These are phyloP conservation scores for Triplophysa siluroides DNA, from an alignment of 2,113 vertebrate genomes.

Conservation along the genomic window DNA sequence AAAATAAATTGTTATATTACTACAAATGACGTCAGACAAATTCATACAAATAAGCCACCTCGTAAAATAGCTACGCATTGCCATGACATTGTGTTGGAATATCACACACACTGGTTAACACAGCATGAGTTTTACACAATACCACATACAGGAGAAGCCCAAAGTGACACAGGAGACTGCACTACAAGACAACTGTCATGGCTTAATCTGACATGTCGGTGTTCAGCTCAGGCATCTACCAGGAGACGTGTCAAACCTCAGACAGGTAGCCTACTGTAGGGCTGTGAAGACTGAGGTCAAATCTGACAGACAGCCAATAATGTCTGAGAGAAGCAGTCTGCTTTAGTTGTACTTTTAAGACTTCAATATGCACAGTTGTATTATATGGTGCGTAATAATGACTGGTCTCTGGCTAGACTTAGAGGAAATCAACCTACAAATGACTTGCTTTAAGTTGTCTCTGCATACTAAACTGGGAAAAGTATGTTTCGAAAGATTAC, in stretches of 20 bases:
- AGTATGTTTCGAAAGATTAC: neutral
- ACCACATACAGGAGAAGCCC: slow-evolving; percentile 26
- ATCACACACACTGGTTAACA: slow-evolving; percentile 1
- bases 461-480: neutral
- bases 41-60: too few species aligned
- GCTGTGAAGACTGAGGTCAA: slow-evolving; percentile 19
- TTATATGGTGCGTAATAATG: too few species aligned
- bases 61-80: too few species aligned
- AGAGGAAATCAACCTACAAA: too few species aligned
- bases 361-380: too few species aligned
- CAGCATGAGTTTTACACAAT: neutral
- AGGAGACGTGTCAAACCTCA: slow-evolving; percentile 7
- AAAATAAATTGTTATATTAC: too few species aligned
- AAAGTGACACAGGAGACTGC: slow-evolving; percentile 11
- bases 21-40: too few species aligned
- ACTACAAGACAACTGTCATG: slow-evolving; percentile 10
- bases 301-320: slow-evolving; percentile 23
- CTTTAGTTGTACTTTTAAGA: too few species aligned
- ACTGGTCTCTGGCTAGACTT: too few species aligned
- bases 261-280: neutral
- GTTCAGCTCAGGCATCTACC: slow-evolving; percentile 8
- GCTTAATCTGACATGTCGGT: slow-evolving; percentile 28
- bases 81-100: too few species aligned
- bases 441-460: too few species aligned
- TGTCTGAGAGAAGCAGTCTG: slow-evolving; percentile 4